A percentile compares a stretch with the other conserved stretches of the same genome.
Conservation (phyloP, 2,797 vertebrate species). For the Gymnopithys bicolor region DNA sequence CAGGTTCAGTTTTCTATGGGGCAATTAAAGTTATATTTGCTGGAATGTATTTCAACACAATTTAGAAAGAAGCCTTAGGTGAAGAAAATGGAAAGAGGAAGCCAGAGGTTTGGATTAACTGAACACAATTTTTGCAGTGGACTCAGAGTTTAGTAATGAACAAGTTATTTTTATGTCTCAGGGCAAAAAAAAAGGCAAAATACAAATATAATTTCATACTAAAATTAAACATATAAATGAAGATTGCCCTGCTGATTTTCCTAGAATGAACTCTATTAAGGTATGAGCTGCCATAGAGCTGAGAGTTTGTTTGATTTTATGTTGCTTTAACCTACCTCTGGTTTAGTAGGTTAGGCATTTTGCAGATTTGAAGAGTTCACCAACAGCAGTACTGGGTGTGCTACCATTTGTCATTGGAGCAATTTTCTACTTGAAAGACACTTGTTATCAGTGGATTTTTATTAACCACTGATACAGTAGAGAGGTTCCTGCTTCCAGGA, state of each 20-base stretch:
- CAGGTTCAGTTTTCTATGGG: background rate
- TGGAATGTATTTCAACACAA: background rate
- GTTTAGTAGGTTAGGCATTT: background rate
- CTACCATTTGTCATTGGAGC: background rate
- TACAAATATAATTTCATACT: background rate
- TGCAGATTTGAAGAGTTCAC: background rate
- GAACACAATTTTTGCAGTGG: background rate
- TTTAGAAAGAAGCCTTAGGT: background rate
- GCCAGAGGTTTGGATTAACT: background rate
- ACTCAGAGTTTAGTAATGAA: background rate
- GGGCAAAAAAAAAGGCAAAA: background rate
- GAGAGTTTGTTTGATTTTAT: rapidly evolving
- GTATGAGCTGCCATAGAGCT: background rate
- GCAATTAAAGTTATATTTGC: background rate
- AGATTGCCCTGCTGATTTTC: background rate
- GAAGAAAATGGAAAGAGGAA: background rate
- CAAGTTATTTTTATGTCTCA: background rate
- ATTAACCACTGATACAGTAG: too few relatives aligned
- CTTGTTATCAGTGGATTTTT: too few relatives aligned
- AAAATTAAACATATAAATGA: background rate
- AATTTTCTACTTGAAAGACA: background rate
- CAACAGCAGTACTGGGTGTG: background rate
- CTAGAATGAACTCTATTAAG: background rate
- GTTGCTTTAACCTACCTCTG: background rate
- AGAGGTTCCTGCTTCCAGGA: too few relatives aligned